These are phyloP conservation scores for Agrotis clavis DNA, from an alignment of 2,888 invertebrate species.

Conservation along the genomic window DNA sequence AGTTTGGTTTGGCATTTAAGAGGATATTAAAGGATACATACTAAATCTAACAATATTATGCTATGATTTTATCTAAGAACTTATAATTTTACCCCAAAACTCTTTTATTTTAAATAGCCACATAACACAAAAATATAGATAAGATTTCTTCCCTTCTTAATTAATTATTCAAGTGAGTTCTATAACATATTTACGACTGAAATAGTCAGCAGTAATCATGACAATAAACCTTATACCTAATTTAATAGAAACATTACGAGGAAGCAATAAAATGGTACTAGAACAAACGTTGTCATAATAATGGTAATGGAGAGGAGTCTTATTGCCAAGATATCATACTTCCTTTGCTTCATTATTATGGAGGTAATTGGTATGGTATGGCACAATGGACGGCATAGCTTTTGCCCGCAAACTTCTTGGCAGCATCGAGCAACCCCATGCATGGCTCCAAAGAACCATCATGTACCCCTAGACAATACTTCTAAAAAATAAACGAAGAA, in stretches of 20 bases:
- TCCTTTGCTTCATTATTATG: too few species aligned
- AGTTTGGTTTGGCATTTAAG: too few species aligned
- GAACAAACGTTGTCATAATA: conserved; percentile 1
- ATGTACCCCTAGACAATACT: too few species aligned
- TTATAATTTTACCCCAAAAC: neutral
- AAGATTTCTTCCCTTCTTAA: neutral
- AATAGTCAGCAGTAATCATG: conserved; percentile 8
- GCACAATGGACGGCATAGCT: too few species aligned
- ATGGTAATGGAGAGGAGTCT: conserved; percentile 18
- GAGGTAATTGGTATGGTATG: too few species aligned
- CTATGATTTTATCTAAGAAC: too few species aligned
- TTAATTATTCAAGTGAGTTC: conserved; percentile 17
- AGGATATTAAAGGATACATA: too few species aligned
- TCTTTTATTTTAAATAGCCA: neutral
- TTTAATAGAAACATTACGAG: conserved; percentile 22
- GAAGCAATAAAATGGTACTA: conserved; percentile 24
- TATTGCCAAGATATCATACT: neutral
- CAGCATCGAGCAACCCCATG: too few species aligned
- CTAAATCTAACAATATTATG: too few species aligned
- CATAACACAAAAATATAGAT: neutral
- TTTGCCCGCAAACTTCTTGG: too few species aligned
- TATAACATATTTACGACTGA: conserved; percentile 27
- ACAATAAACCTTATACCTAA: conserved; percentile 3
- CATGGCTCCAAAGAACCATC: too few species aligned
- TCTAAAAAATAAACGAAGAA: too few species aligned